These are phyloP conservation scores for Cryptotermes secundus DNA, from an alignment of 1,140 invertebrate genomes.

Conservation along the genomic window DNA sequence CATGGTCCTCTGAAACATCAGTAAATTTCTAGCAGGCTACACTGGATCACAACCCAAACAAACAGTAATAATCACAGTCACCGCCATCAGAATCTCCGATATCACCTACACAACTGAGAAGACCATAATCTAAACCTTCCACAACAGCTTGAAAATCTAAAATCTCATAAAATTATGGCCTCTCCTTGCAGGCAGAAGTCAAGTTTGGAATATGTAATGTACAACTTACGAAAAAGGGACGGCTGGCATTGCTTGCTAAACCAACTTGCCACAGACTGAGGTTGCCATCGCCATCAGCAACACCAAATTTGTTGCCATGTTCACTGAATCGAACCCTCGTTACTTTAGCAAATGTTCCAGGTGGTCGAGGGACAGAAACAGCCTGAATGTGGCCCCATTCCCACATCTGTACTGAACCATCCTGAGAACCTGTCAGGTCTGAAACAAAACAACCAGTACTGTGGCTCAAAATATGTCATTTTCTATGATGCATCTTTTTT, in stretches of 20 bases:
- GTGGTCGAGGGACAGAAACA: conserved; percentile 82
- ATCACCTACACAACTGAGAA: too few relatives aligned
- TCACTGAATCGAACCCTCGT: conserved; percentile 92
- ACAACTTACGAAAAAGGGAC: conserved; percentile 92
- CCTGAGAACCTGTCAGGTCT: conserved; percentile 95
- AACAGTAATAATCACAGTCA: too few relatives aligned
- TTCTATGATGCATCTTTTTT: too few relatives aligned
- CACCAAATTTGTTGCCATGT: conserved; percentile 98
- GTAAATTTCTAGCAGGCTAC: too few relatives aligned
- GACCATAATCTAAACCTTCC: neutral
- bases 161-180: too few relatives aligned
- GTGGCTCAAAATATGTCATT: too few relatives aligned
- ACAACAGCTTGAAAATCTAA: neutral
- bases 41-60: too few relatives aligned
- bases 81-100: too few relatives aligned
- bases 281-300: conserved; percentile 88
- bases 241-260: conserved; percentile 73
- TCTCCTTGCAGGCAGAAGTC: neutral
- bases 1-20: too few relatives aligned
- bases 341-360: conserved; percentile 93
- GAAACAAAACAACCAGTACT: conserved; percentile 21
- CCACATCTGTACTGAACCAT: conserved; percentile 96
- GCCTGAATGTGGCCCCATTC: conserved; percentile 94
- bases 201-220: neutral
- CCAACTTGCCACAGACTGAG: conserved; percentile 89